Percentiles rank a stretch among this genome's conserved stretches.
Evolutionary conservation across 30 jellyfish, hydroid and myxozoan species (phyloP).

Genomic region (Catostylus mosaicus): DNA sequence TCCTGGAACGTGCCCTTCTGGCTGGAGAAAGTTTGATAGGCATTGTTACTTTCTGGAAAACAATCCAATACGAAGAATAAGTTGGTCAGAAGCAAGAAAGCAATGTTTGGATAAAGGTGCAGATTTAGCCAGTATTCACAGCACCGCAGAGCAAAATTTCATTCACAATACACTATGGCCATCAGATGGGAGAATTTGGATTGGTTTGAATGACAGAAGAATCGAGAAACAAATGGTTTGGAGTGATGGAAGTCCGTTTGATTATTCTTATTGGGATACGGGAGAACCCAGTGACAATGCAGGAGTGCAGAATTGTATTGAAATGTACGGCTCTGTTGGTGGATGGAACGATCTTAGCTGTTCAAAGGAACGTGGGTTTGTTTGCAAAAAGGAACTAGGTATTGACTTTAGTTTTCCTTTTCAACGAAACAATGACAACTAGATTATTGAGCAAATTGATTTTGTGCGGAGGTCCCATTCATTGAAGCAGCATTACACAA

Average conservation of each 20-base stretch:
- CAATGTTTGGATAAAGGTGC: conserved; percentile 81
- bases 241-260: conserved; percentile 82
- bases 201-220: conserved; percentile 93
- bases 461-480: too few relatives aligned
- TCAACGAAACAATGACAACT: neutral
- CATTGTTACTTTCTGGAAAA: conserved; percentile 66
- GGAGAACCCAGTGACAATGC: conserved; percentile 88
- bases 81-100: conserved; percentile 91
- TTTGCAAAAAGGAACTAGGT: conserved; percentile 95
- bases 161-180: conserved; percentile 43
- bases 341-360: conserved; percentile 93
- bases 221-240: conserved; percentile 75
- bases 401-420: too few relatives aligned
- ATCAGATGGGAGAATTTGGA: conserved; percentile 71
- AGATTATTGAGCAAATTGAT: neutral
- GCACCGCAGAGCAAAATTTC: conserved; percentile 63
- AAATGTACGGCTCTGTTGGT: conserved; percentile 66
- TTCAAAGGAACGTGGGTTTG: conserved; percentile 57
- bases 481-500: too few relatives aligned
- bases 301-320: conserved; percentile 90
- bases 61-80: conserved; percentile 30
- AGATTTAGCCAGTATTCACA: conserved; percentile 81
- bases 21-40: conserved; percentile 82
- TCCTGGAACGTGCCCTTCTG: conserved; percentile 90
- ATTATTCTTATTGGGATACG: conserved; percentile 70